Percentiles rank a stretch among this genome's conserved stretches.
phyloP scores from a whole-genome alignment of 2,888 invertebrate species.

The Orgyia antiqua region DNA sequence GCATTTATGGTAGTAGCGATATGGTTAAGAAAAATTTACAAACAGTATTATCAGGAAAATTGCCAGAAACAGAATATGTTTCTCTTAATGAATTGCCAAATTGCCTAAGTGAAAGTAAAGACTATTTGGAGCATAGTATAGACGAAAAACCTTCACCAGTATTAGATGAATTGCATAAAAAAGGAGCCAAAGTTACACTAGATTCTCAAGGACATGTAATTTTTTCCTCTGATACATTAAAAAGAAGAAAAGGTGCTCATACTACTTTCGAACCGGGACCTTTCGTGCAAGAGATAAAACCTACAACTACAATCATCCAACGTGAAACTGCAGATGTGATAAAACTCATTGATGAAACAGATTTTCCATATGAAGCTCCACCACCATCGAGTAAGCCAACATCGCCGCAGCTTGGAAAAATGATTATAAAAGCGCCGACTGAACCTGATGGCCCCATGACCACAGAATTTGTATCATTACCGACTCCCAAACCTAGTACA shows the following conservation, averaged over 20 bases:
- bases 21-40: conserved; percentile 81
- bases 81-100: conserved; percentile 88
- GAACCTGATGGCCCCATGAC: conserved; percentile 62
- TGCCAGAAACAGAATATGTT: conserved; percentile 86
- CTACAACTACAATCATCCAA: conserved; percentile 58
- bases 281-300: conserved; percentile 82
- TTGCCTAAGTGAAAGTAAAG: conserved; percentile 61
- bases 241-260: conserved; percentile 87
- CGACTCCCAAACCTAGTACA: conserved; percentile 77
- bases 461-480: conserved; percentile 78
- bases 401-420: conserved; percentile 82
- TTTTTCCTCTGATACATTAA: conserved; percentile 91
- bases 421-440: conserved; percentile 78
- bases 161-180: conserved; percentile 66
- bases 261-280: conserved; percentile 94
- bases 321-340: conserved; percentile 61
- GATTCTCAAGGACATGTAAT: conserved; percentile 93
- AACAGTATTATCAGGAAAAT: conserved; percentile 78
- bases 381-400: conserved; percentile 71
- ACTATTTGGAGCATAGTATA: conserved; percentile 55
- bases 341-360: conserved; percentile 62
- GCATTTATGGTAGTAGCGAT: conserved; percentile 82
- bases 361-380: conserved; percentile 62
- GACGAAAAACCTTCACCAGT: conserved; percentile 48
- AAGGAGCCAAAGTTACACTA: conserved; percentile 88